Conservation (phyloP, 2,797 vertebrate species). For the Dipus sagitta region DNA sequence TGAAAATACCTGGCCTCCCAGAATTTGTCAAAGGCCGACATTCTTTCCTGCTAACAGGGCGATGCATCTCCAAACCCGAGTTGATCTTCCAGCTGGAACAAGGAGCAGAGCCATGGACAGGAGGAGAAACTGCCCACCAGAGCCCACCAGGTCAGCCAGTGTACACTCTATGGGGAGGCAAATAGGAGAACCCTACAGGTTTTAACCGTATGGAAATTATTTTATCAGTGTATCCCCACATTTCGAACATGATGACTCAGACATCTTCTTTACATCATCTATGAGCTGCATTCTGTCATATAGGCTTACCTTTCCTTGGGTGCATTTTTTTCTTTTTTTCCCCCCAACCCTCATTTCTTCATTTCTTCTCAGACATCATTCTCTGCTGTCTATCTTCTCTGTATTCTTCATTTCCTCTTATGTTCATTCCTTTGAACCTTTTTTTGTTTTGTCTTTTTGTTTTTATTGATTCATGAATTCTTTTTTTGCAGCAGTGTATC, state of each 20-base stretch:
- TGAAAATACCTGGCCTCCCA: background rate
- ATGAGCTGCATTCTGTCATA: too few species aligned
- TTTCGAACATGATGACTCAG: background rate
- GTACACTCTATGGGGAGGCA: background rate
- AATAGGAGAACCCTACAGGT: background rate
- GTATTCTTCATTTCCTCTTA: too few species aligned
- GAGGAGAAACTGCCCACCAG: background rate
- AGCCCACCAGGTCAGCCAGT: background rate
- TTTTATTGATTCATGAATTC: background rate
- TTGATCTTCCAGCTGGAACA: conserved; percentile 53
- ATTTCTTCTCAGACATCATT: too few species aligned
- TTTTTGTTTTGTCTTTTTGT: background rate
- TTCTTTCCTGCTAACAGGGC: conserved; percentile 21
- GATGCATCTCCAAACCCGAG: conserved; percentile 10
- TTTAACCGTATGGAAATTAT: background rate
- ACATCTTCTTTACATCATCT: background rate
- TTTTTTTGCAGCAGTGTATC: background rate
- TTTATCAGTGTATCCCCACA: background rate
- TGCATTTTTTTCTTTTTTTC: too few species aligned
- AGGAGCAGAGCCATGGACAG: conserved; percentile 42
- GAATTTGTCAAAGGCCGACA: background rate
- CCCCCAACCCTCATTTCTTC: too few species aligned
- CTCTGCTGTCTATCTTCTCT: background rate
- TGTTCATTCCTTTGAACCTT: too few species aligned
- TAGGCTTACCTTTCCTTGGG: too few species aligned